Evolutionary conservation across 2,797 vertebrate genomes (phyloP).

Genomic region (Danio choprae): DNA sequence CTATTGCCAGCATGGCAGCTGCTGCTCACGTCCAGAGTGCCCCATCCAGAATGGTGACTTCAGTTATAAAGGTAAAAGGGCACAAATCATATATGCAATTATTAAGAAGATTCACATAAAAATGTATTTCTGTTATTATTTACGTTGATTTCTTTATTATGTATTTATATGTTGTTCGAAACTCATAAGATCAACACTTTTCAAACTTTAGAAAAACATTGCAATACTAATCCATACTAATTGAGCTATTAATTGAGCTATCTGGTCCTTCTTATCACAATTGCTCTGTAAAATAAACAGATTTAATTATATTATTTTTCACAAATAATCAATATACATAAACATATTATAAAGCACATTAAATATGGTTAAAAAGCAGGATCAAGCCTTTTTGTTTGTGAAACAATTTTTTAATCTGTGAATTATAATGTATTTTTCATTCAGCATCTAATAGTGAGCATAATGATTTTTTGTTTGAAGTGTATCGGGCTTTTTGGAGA

Average conservation of each 20-base stretch:
- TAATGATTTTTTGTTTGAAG: not conserved
- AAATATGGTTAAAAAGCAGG: not conserved
- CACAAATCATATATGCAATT: not conserved
- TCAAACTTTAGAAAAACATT: conserved; percentile 8
- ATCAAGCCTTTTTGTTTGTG: not conserved
- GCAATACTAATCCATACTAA: not conserved
- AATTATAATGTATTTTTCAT: not conserved
- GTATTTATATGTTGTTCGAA: not conserved
- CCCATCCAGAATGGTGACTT: conserved; percentile 82
- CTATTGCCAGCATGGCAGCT: conserved; percentile 95
- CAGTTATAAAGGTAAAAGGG: conserved; percentile 92
- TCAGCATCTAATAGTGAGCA: not conserved
- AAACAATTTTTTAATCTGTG: not conserved
- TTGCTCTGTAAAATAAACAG: not conserved
- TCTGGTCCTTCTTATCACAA: not conserved
- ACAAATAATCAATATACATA: not conserved
- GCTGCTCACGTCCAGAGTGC: conserved; percentile 90
- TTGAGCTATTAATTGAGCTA: not conserved
- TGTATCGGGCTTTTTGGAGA: not conserved
- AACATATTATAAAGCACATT: not conserved
- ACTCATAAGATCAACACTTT: not conserved
- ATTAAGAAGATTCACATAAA: no score
- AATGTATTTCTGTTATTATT: no score
- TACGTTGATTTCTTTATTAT: no score
- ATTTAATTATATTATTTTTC: not conserved